Evolutionary conservation across 2,113 vertebrate species (phyloP).

Genomic region (Chinchilla lanigera): DNA sequence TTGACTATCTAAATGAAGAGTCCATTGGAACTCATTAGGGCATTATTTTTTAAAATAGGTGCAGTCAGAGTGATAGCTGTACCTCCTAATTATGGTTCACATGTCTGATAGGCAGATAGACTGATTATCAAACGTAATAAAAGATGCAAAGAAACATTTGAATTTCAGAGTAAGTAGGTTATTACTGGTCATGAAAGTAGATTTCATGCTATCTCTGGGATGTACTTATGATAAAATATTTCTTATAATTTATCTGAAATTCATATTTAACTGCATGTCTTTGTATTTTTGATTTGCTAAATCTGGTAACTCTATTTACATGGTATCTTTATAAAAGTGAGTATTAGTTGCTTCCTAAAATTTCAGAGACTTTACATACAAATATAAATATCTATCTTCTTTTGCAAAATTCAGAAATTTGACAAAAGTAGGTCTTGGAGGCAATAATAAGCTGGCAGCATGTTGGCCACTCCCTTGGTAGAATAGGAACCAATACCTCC

Average conservation of each 20-base stretch:
- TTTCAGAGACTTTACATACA: background rate
- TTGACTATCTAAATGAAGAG: background rate
- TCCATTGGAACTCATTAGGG: background rate
- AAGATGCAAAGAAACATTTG: background rate
- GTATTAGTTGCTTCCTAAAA: background rate
- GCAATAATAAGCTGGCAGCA: background rate
- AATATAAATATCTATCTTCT: background rate
- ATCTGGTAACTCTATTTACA: background rate
- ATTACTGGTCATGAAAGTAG: background rate
- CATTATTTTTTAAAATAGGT: background rate
- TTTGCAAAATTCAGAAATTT: background rate
- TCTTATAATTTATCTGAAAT: background rate
- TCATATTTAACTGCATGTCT: background rate
- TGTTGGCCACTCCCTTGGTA: no score
- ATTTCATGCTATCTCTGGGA: background rate
- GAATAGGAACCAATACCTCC: rapidly evolving
- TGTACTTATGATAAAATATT: background rate
- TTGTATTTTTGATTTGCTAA: background rate
- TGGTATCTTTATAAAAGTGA: background rate
- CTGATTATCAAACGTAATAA: background rate
- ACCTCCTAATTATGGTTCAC: background rate
- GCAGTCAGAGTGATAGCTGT: background rate
- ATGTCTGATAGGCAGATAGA: background rate
- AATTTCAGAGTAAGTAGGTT: background rate
- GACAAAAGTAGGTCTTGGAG: background rate